These are phyloP conservation scores for Cerceris rybyensis DNA, from an alignment of 2,888 invertebrate genomes.

Conservation along the genomic window DNA sequence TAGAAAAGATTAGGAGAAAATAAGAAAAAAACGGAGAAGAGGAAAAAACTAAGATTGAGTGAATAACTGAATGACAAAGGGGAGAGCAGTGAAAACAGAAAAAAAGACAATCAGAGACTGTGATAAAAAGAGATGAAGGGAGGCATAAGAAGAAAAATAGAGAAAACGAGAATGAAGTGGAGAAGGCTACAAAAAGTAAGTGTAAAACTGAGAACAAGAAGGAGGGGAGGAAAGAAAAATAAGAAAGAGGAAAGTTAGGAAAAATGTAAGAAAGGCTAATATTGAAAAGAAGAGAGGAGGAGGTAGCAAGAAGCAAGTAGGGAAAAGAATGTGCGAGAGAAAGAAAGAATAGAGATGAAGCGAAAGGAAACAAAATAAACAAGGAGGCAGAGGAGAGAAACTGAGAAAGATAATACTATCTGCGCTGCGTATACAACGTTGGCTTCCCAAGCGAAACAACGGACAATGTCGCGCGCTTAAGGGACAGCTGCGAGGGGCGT, in stretches of 20 bases:
- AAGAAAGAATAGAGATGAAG: not conserved
- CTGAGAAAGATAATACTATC: not conserved
- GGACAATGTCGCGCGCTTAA: conserved; percentile 1
- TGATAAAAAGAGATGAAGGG: no score
- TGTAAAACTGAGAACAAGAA: no score
- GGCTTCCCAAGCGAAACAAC: not conserved
- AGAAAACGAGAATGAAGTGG: no score
- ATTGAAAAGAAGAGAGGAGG: conserved; percentile 8
- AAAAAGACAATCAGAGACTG: not conserved
- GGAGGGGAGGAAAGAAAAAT: conserved; percentile 5
- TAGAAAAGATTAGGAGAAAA: no score
- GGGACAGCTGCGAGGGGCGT: conserved; percentile 8
- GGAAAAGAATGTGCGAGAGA: not conserved
- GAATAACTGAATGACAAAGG: not conserved
- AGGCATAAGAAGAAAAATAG: no score
- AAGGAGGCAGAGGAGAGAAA: not conserved
- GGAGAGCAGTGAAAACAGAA: no score
- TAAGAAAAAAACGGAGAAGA: not conserved
- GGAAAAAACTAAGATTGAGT: not conserved
- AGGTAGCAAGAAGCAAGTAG: not conserved
- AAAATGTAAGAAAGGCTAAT: not conserved
- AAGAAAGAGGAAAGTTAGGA: not conserved
- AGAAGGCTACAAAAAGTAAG: no score
- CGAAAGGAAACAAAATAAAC: not conserved
- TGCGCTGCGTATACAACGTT: not conserved